A percentile compares a stretch with the other conserved stretches of the same genome.
These are phyloP conservation scores for Plagodis dolabraria DNA, from an alignment of 2,888 invertebrate species.

Conservation along the genomic window DNA sequence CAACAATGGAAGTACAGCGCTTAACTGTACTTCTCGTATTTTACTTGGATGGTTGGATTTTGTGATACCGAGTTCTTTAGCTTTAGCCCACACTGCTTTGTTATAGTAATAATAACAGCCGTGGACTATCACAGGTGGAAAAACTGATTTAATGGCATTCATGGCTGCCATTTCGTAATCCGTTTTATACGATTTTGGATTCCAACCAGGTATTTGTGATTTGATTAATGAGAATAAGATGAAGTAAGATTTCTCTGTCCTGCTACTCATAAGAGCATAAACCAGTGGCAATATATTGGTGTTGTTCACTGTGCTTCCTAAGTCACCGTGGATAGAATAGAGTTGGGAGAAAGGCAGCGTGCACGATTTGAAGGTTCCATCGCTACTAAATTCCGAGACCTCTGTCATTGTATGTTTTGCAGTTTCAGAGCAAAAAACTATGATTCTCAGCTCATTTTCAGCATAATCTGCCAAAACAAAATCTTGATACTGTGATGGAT, in stretches of 20 bases:
- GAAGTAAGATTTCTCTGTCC: slow-evolving; percentile 19
- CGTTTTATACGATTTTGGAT: slow-evolving; percentile 13
- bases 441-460: slow-evolving; percentile 13
- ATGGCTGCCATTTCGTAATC: slow-evolving; percentile 25
- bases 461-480: slow-evolving; percentile 7
- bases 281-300: slow-evolving; percentile 26
- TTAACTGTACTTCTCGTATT: slow-evolving; percentile 24
- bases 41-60: slow-evolving; percentile 22
- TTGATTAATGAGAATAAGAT: slow-evolving; percentile 27
- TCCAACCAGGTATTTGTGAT: slow-evolving; percentile 27
- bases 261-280: slow-evolving; percentile 27
- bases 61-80: slow-evolving; percentile 18
- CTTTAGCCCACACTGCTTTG: slow-evolving; percentile 22
- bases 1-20: slow-evolving; percentile 27
- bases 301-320: slow-evolving; percentile 23
- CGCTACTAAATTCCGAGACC: slow-evolving; percentile 16
- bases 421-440: slow-evolving; percentile 19
- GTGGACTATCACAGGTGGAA: slow-evolving; percentile 15
- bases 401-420: no score
- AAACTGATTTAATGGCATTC: slow-evolving; percentile 6
- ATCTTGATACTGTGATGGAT: slow-evolving; percentile 1
- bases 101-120: slow-evolving; percentile 1
- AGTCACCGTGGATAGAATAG: slow-evolving; percentile 26
- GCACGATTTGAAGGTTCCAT: slow-evolving; percentile 28
- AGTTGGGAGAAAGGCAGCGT: slow-evolving; percentile 19